Evolutionary conservation across 2,888 invertebrate genomes (phyloP).

Genomic region (Habroteleia sp.): DNA sequence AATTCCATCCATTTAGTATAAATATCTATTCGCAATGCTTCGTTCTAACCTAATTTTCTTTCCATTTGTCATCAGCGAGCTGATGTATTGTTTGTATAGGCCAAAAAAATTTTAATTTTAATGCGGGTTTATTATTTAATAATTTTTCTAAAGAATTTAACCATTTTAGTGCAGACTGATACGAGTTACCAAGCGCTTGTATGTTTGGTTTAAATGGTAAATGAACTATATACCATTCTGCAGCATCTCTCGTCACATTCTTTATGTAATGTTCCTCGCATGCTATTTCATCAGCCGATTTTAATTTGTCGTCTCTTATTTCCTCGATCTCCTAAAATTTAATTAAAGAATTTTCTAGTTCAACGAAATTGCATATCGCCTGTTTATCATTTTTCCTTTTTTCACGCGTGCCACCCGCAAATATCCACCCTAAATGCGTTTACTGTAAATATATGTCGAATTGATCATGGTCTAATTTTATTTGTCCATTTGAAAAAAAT

Average conservation of each 20-base stretch:
- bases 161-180: neutral
- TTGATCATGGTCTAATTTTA: slow-evolving; percentile 1
- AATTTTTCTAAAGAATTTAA: neutral
- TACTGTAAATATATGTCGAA: too few species aligned
- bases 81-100: too few species aligned
- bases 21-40: too few species aligned
- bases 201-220: neutral
- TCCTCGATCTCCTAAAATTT: neutral
- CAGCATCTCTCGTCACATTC: neutral
- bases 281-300: neutral
- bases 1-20: too few species aligned
- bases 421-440: too few species aligned
- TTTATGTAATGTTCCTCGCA: neutral
- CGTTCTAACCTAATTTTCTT: too few species aligned
- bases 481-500: slow-evolving; percentile 13
- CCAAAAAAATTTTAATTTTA: too few species aligned
- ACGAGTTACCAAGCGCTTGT: neutral
- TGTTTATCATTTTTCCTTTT: too few species aligned
- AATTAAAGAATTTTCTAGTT: neutral
- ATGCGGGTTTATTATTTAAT: neutral
- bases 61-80: too few species aligned
- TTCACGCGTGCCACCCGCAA: too few species aligned
- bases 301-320: too few species aligned
- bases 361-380: too few species aligned
- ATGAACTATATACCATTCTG: neutral